These are phyloP conservation scores for Otus sunia DNA, from an alignment of 2,113 vertebrate genomes.

Conservation along the genomic window DNA sequence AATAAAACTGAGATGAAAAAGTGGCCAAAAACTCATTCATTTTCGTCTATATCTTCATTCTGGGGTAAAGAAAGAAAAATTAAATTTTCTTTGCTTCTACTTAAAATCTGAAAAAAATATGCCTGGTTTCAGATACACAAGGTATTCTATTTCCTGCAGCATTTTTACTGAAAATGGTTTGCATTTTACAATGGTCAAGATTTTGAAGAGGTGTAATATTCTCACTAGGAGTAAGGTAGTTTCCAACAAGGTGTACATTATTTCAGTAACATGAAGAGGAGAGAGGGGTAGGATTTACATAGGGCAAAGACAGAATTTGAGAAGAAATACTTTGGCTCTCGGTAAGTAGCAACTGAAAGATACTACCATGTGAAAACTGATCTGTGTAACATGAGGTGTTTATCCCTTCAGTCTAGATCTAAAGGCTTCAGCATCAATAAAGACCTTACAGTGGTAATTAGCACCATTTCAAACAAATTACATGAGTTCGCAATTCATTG, in stretches of 20 bases:
- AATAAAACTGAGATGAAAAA: background rate
- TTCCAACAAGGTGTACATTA: background rate
- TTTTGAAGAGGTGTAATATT: background rate
- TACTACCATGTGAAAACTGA: background rate
- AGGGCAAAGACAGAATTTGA: background rate
- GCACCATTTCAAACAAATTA: slow-evolving; percentile 23
- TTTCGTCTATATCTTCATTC: background rate
- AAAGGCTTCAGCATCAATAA: slow-evolving; percentile 5
- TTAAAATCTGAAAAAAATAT: background rate
- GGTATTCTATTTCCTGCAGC: background rate
- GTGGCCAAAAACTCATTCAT: background rate
- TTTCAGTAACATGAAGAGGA: background rate
- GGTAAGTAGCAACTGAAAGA: background rate
- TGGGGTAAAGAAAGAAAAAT: background rate
- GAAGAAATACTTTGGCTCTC: background rate
- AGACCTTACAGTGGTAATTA: slow-evolving; percentile 9
- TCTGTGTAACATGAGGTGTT: background rate
- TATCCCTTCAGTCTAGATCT: background rate
- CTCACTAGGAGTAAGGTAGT: background rate
- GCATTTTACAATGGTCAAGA: background rate
- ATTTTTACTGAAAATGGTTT: background rate
- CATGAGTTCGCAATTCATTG: background rate
- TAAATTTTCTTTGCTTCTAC: background rate
- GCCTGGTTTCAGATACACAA: background rate
- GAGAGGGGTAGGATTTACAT: background rate